These are phyloP conservation scores for Bedellia somnulentella DNA, from an alignment of 2,888 invertebrate genomes.

Conservation along the genomic window DNA sequence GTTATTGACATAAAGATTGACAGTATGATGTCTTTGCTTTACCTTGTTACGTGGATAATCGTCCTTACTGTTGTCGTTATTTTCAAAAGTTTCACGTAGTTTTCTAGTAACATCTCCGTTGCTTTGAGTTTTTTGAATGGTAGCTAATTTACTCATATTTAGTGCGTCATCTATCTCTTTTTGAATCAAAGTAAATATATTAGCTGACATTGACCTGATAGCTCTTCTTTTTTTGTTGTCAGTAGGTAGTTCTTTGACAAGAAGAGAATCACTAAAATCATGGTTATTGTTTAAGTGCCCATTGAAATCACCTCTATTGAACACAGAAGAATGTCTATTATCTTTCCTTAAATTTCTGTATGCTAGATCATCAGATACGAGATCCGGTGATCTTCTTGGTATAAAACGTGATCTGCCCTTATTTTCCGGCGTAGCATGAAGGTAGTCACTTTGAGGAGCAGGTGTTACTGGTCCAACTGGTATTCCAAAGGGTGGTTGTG, in stretches of 20 bases:
- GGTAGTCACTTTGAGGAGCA: conserved; percentile 80
- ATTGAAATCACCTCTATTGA: conserved; percentile 46
- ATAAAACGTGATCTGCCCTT: conserved; percentile 64
- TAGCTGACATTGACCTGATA: conserved; percentile 80
- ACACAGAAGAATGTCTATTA: conserved; percentile 57
- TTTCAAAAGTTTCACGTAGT: conserved; percentile 45
- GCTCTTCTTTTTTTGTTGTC: conserved; percentile 75
- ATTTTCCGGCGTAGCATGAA: conserved; percentile 73
- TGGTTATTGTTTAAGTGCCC: conserved; percentile 50
- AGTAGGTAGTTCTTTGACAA: conserved; percentile 32
- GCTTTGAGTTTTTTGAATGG: conserved; percentile 64
- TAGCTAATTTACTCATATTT: conserved; percentile 48
- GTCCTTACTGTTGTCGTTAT: conserved; percentile 43
- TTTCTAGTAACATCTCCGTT: conserved; percentile 61
- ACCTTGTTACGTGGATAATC: conserved; percentile 51
- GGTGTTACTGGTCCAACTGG: conserved; percentile 82
- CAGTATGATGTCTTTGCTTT: conserved; percentile 55
- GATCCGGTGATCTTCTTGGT: conserved; percentile 73
- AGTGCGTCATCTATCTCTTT: conserved; percentile 64
- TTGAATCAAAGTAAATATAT: conserved; percentile 76
- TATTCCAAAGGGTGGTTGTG: conserved; percentile 89
- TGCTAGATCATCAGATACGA: conserved; percentile 86
- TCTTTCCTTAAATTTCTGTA: conserved; percentile 85
- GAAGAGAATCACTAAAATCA: conserved; percentile 30
- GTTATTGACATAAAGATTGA: conserved; percentile 52